Base-by-base conservation (phyloP, 2,113 vertebrate genomes). In the Dipodomys stephensi region DNA sequence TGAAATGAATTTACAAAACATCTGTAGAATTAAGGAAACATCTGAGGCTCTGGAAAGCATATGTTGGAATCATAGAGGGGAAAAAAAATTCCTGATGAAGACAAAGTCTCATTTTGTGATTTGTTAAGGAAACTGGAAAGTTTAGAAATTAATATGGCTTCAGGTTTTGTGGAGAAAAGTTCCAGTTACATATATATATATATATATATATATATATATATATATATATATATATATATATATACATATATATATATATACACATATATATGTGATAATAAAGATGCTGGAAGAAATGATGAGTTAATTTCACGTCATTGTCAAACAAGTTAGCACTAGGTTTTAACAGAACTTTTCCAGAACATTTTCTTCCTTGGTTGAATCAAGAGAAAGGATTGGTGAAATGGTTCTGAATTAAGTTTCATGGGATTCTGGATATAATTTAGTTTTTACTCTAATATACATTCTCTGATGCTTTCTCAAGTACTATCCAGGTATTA, bases 1-100 rank as follows among this genome's bases (percentile, higher is more conserved):
- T 92, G 67, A 96, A 92, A 92, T 72, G 84, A 92, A 96, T 96
- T 96, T 92, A 90, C 88, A 92, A 90, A 96, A 96, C 96, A 97
- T 97, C 95, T 97, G 96, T 71, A 94, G 84, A 84, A 69, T 28
- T 83, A 87, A 94, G 28, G 88, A 87, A 91, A 74, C 68, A 95
- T 94, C 65, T 60, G 90, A 85, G 74, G 83, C 90, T 95, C 93
- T 95, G 90, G 90, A 90, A 93, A 95, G 92, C 96, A 97, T 49
- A 88, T 85, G 85, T 86, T 90, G 88, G 92, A 96, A 94, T 97
- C 94, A 76, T 64, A 64, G 53, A 57, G 15, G 53, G 53, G 90
- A 78, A 76, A 92, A 97, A 93, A 78, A 96, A 95, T 95, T 96
- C 65, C 62, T 83, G 67, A 87, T 68, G 84, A 76, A 87, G 69